phyloP scores from a whole-genome alignment of 1,140 invertebrate species.

The Saccostrea echinata region DNA sequence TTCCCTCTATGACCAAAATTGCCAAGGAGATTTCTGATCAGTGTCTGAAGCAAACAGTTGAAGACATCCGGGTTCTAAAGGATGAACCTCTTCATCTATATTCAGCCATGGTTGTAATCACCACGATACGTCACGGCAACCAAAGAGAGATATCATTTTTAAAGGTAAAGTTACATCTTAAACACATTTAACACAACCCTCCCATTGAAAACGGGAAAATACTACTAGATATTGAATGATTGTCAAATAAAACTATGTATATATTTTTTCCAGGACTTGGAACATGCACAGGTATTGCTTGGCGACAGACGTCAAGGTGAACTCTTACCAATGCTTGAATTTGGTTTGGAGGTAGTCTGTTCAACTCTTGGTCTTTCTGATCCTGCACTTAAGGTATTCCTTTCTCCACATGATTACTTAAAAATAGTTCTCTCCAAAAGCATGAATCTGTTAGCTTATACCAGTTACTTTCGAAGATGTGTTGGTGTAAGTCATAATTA shows the following conservation, averaged over 20 bases:
- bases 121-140: conserved; percentile 8
- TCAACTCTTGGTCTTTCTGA: background rate
- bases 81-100: conserved; percentile 16
- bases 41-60: background rate
- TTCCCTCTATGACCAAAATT: background rate
- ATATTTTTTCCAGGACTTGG: conserved; percentile 20
- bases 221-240: no score
- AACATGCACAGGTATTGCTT: background rate
- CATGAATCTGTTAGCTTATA: no score
- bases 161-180: background rate
- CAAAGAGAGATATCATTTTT: conserved; percentile 8
- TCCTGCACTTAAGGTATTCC: background rate
- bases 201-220: background rate
- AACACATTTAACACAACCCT: background rate
- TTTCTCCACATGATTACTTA: no score
- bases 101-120: background rate
- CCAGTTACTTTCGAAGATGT: background rate
- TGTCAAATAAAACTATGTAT: background rate
- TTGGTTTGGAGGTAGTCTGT: background rate
- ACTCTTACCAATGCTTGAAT: background rate
- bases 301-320: conserved; percentile 14
- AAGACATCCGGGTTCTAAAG: background rate
- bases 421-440: no score
- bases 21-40: background rate
- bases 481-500: background rate